These are phyloP conservation scores for Dryococelus australis DNA, from an alignment of 2,888 invertebrate species.

Conservation along the genomic window DNA sequence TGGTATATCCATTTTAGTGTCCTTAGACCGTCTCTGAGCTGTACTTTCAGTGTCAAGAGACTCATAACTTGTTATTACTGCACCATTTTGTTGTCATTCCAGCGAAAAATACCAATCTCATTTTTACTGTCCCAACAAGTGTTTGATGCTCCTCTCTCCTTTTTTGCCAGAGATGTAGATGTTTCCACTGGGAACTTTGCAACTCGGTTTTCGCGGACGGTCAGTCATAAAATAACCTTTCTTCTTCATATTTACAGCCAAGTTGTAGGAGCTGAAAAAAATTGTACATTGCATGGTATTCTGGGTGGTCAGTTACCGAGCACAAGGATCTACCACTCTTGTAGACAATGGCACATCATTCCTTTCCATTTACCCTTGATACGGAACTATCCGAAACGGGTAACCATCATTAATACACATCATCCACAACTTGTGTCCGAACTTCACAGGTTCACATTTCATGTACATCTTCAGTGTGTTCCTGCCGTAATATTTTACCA, in stretches of 20 bases:
- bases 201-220: background rate
- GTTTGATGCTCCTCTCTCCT: background rate
- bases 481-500: constrained; percentile 16
- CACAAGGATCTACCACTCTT: background rate
- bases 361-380: background rate
- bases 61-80: background rate
- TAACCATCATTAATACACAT: background rate
- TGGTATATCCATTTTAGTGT: background rate
- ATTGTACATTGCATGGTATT: background rate
- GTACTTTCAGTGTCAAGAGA: background rate
- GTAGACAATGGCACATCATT: background rate
- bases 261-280: background rate
- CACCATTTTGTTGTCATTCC: constrained; percentile 25
- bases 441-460: background rate
- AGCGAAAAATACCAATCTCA: background rate
- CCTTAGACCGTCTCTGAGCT: background rate
- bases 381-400: background rate
- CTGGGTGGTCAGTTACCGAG: background rate
- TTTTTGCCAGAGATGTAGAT: background rate
- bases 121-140: background rate
- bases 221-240: background rate
- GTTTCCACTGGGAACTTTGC: too few relatives aligned
- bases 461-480: background rate
- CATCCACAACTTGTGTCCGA: too few relatives aligned
- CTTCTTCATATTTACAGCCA: background rate